Conservation (phyloP, 2,888 invertebrate species). For the Podabrus alpinus region DNA sequence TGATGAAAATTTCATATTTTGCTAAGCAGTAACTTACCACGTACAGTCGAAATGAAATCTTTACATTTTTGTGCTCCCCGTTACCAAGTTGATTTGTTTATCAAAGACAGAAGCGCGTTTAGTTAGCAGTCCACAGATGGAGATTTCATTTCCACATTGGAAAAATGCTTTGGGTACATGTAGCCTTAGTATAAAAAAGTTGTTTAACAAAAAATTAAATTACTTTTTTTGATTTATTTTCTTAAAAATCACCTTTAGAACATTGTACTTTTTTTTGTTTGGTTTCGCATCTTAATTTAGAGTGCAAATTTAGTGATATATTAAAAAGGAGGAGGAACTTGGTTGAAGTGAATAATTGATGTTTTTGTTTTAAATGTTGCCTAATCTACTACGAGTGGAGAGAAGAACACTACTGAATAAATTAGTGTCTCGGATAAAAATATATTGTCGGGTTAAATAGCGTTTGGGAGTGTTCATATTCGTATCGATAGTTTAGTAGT, state of each 20-base stretch:
- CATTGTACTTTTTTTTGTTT: conserved; percentile 7
- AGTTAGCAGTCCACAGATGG: neutral
- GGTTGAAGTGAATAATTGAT: conserved; percentile 30
- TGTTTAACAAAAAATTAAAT: conserved; percentile 9
- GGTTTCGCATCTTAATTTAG: conserved; percentile 27
- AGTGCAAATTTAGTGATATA: conserved; percentile 30
- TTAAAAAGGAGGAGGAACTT: conserved; percentile 22
- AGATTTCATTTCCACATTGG: neutral
- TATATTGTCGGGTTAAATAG: conserved; percentile 35
- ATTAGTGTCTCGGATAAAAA: conserved; percentile 21
- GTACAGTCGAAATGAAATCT: neutral
- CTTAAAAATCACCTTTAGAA: conserved; percentile 7
- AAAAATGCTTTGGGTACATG: conserved; percentile 1
- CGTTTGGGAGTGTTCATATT: conserved; percentile 39
- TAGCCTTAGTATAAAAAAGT: conserved; percentile 2
- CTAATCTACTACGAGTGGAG: conserved; percentile 41
- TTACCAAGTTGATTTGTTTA: neutral
- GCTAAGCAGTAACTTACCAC: neutral
- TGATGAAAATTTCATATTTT: conserved; percentile 1
- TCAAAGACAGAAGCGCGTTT: neutral
- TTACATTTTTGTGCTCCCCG: neutral
- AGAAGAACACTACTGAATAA: conserved; percentile 38
- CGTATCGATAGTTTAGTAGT: conserved; percentile 33
- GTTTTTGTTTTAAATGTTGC: conserved; percentile 43
- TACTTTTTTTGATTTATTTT: conserved; percentile 8